Percentiles rank a stretch among this genome's conserved stretches.
These are phyloP conservation scores for Sitta europaea DNA, from an alignment of 2,113 vertebrate genomes.

Conservation along the genomic window DNA sequence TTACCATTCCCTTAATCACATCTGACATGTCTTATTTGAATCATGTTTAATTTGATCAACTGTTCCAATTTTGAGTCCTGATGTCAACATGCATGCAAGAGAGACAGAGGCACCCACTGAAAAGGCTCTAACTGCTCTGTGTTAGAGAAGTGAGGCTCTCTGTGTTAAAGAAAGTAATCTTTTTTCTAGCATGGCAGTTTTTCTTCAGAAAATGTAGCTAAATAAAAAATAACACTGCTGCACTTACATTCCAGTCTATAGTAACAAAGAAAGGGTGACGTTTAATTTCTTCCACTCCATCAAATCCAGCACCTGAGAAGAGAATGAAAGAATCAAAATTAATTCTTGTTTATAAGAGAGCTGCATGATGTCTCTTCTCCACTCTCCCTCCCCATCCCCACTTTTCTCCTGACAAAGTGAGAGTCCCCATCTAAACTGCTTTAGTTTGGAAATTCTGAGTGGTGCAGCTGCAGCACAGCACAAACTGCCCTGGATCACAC, in stretches of 20 bases:
- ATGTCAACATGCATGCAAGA: background rate
- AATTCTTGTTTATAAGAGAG: background rate
- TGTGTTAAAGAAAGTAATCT: background rate
- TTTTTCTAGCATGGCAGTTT: background rate
- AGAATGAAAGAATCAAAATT: background rate
- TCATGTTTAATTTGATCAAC: background rate
- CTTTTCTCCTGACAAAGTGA: background rate
- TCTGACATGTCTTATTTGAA: background rate
- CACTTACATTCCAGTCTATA: constrained; percentile 93
- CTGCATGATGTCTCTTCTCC: background rate
- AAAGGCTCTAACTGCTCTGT: background rate
- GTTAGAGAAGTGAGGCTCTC: background rate
- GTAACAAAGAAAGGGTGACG: constrained; percentile 89
- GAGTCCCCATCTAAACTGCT: background rate
- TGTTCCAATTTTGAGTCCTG: background rate
- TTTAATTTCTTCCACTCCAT: constrained; percentile 95
- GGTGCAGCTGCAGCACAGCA: background rate
- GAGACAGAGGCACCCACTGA: background rate
- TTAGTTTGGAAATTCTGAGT: background rate
- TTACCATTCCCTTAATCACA: background rate
- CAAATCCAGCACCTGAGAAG: constrained; percentile 85
- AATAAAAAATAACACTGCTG: background rate
- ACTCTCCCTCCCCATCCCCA: background rate
- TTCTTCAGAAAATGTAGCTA: background rate
- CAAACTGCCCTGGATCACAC: background rate